Base-by-base conservation (phyloP, 2,797 vertebrate species). In the Momotus momota region DNA sequence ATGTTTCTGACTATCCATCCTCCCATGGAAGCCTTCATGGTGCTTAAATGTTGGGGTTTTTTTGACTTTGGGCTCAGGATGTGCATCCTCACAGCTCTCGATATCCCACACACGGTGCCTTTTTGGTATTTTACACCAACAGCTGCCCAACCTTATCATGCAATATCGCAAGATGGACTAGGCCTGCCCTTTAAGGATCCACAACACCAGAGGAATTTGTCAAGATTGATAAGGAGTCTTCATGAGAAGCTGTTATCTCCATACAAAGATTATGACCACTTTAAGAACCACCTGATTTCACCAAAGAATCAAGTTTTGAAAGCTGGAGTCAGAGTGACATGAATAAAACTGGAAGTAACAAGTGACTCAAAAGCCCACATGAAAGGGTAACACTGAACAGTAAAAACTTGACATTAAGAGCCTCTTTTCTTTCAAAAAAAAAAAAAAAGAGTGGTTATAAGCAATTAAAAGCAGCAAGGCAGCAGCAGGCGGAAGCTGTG, bases 291-390 rank as follows among this genome's bases (percentile, higher is more conserved):
- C 27, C 38, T 2, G 2, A 58, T 78, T 65, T 66, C 46, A 81
- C 48, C 33, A 55, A 72, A 86, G 40, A 90, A 52, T 20, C n/a
- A 20, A n/a, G 54, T 67, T 88, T 40, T 91, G 48, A 92, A 89
- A 92, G 74, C 27, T 35, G 19, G 15, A 61, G 40, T 45, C 41
- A 20, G 49, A 0, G 0, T 45, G 64, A 84, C 57, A 57, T 51
- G 23, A 92, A 88, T 67, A 85, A 65, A 97, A 96, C 84, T 83
- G 95, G 79, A 97, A 97, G 81, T 84, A 94, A 87, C 96, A 97
- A 86, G 93, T 96, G 1, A 97, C 92, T 98, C 96, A 96, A 58
- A 86, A 96, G 80, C 88, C 97, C 97, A 98, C 97, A 98, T 97
- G 86, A 98, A 97, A 97, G 95, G 77, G 12, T 67, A 91, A 93